Conservation (phyloP, 2,888 invertebrate genomes). For the Tetramorium bicarinatum region DNA sequence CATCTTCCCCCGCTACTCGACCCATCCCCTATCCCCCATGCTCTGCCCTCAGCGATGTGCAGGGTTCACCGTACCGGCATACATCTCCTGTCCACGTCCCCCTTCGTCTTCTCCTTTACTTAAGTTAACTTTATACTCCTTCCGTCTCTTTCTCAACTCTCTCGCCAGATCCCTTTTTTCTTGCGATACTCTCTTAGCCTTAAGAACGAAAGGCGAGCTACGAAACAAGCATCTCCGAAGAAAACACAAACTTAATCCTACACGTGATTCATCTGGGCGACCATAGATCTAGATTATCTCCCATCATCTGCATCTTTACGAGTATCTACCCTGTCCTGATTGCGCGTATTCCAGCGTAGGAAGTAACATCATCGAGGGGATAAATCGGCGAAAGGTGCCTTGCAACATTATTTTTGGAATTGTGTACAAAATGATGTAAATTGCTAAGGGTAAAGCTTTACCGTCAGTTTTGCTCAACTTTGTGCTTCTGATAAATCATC, state of each 20-base stretch:
- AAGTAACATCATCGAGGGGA: slow-evolving; percentile 65
- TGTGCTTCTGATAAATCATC: not conserved
- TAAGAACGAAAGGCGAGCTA: slow-evolving; percentile 54
- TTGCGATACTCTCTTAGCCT: slow-evolving; percentile 41
- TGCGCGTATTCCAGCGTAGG: slow-evolving; percentile 74
- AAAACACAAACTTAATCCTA: slow-evolving; percentile 82
- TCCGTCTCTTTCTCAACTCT: slow-evolving; percentile 55
- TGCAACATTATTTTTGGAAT: slow-evolving; percentile 54
- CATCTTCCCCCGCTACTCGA: slow-evolving; percentile 82
- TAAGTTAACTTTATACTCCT: slow-evolving; percentile 82
- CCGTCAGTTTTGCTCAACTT: not conserved
- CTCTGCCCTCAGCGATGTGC: slow-evolving; percentile 79
- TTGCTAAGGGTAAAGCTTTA: not conserved
- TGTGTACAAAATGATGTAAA: slow-evolving; percentile 1
- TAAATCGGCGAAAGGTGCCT: slow-evolving; percentile 44
- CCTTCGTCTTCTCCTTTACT: slow-evolving; percentile 82
- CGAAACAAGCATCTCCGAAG: slow-evolving; percentile 75
- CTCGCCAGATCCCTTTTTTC: slow-evolving; percentile 37
- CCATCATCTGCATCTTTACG: slow-evolving; percentile 85
- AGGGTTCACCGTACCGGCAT: slow-evolving; percentile 81
- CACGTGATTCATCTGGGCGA: slow-evolving; percentile 80
- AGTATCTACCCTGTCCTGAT: slow-evolving; percentile 79
- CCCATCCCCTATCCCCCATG: slow-evolving; percentile 70
- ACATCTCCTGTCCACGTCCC: slow-evolving; percentile 80
- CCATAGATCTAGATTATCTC: slow-evolving; percentile 84